These are phyloP conservation scores for Drosophila insularis DNA, from an alignment of 1,140 invertebrate genomes.

Conservation along the genomic window DNA sequence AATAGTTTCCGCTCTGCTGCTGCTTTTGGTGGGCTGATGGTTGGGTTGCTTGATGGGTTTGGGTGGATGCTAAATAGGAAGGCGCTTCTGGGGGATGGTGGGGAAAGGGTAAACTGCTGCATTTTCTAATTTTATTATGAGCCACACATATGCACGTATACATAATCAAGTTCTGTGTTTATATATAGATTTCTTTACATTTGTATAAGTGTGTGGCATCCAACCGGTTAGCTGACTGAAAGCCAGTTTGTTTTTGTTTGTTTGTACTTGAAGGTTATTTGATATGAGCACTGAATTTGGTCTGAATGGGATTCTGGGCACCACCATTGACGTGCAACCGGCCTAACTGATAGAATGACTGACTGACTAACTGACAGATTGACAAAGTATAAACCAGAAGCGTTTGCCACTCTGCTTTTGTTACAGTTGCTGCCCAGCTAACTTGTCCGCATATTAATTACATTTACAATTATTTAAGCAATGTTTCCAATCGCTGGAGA, in stretches of 20 bases:
- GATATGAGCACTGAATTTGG: conserved; percentile 47
- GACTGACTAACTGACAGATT: conserved; percentile 2
- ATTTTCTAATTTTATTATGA: conserved; percentile 68
- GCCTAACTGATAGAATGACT: conserved; percentile 9
- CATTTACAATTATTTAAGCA: conserved; percentile 43
- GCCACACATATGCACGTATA: conserved; percentile 19
- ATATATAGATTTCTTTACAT: conserved; percentile 24
- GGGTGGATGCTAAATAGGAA: conserved; percentile 10
- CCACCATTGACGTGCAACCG: conserved; percentile 31
- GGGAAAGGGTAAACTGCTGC: conserved; percentile 9
- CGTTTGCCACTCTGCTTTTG: conserved; percentile 25
- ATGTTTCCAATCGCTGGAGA: conserved; percentile 35
- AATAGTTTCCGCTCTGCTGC: conserved; percentile 68
- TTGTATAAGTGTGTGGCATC: conserved; percentile 46
- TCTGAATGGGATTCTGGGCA: conserved; percentile 19
- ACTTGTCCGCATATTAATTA: conserved; percentile 47
- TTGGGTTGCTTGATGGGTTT: conserved; percentile 9
- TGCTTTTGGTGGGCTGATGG: conserved; percentile 37
- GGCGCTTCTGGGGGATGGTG: background rate
- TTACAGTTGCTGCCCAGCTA: conserved; percentile 17
- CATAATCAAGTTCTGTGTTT: conserved; percentile 35
- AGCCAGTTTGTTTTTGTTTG: conserved; percentile 46
- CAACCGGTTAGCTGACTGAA: conserved; percentile 60
- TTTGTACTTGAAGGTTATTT: conserved; percentile 71
- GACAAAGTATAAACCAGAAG: conserved; percentile 37